Evolutionary conservation across 2,888 invertebrate species (phyloP).

Genomic region (Sclerodermus sp.): DNA sequence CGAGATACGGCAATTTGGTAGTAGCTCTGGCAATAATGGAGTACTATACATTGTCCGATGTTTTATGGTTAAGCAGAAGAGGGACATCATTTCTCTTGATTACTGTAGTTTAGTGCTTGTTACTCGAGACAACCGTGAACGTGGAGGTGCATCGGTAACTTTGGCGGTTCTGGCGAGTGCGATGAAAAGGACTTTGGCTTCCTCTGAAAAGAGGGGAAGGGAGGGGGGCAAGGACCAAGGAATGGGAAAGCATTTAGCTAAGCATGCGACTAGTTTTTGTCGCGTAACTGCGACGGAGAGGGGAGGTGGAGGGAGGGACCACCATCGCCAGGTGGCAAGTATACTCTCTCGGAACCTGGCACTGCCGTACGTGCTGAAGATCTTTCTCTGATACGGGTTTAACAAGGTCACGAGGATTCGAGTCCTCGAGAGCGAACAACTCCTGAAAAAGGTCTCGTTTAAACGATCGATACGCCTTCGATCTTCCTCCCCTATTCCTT

Average conservation of each 20-base stretch:
- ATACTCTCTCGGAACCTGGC: constrained; percentile 31
- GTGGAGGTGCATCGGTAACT: too few species aligned
- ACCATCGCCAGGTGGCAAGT: constrained; percentile 44
- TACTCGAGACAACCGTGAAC: too few species aligned
- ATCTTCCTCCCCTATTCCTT: too few species aligned
- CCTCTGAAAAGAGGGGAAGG: constrained; percentile 24
- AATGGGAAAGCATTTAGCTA: constrained; percentile 46
- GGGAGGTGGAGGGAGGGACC: constrained; percentile 12
- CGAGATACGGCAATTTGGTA: too few species aligned
- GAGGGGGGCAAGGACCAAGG: constrained; percentile 34
- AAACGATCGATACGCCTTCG: too few species aligned
- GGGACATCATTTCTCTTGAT: too few species aligned
- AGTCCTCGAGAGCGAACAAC: neutral
- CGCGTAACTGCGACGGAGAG: constrained; percentile 25
- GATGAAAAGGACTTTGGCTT: constrained; percentile 15
- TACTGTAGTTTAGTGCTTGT: too few species aligned
- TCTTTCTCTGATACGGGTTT: constrained; percentile 28
- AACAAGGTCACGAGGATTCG: constrained; percentile 25
- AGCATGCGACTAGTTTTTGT: constrained; percentile 54
- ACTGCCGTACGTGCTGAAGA: constrained; percentile 26
- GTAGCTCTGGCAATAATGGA: too few species aligned
- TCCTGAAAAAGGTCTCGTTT: too few species aligned
- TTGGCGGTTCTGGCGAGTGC: too few species aligned
- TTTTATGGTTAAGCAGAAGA: too few species aligned
- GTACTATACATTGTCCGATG: too few species aligned